phyloP scores from a whole-genome alignment of 2,888 invertebrate genomes.

The Hylaea fasciaria region DNA sequence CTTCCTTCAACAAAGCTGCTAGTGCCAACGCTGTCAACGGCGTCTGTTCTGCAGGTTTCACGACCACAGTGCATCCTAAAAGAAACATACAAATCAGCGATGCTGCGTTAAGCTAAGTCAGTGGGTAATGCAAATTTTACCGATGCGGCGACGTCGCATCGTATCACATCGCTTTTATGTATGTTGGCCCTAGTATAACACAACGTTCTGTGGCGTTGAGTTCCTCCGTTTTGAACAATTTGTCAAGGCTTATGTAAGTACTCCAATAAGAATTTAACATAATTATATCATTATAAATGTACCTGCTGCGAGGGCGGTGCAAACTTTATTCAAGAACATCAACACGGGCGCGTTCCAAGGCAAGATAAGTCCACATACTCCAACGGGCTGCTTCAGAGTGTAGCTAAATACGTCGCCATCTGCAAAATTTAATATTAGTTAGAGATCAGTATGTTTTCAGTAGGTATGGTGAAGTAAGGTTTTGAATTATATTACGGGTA shows the following conservation, averaged over 20 bases:
- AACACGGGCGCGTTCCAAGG: conserved; percentile 95
- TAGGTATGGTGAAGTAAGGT: not conserved
- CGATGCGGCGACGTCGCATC: no score
- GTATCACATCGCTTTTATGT: no score
- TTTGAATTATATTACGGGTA: no score
- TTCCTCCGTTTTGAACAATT: no score
- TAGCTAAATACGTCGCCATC: conserved; percentile 91
- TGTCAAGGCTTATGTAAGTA: no score
- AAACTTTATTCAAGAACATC: conserved; percentile 96
- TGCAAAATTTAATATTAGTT: conserved; percentile 32
- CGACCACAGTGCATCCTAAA: conserved; percentile 90
- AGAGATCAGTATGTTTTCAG: no score
- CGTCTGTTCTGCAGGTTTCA: conserved; percentile 98
- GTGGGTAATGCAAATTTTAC: no score
- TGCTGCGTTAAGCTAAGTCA: no score
- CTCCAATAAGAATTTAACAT: no score
- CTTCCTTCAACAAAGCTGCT: conserved; percentile 92
- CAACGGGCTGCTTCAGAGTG: conserved; percentile 84
- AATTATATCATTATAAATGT: conserved; percentile 2
- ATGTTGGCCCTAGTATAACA: no score
- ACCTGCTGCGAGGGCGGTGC: conserved; percentile 86
- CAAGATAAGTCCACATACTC: conserved; percentile 93
- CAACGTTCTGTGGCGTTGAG: no score
- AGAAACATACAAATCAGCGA: not conserved
- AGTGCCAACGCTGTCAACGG: conserved; percentile 94